Conservation (phyloP, 1,140 invertebrate species). For the Apis laboriosa region DNA sequence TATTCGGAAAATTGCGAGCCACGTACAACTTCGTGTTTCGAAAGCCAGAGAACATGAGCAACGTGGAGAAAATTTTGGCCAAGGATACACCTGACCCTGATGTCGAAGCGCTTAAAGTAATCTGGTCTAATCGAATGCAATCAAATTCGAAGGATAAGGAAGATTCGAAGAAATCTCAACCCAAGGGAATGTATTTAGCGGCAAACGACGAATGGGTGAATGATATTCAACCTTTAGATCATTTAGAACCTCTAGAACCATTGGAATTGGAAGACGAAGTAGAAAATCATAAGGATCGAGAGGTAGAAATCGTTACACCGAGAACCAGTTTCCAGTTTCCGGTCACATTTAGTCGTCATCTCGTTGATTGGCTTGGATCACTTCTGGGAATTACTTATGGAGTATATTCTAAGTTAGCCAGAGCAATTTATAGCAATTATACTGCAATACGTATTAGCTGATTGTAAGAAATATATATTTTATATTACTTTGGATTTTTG, state of each 20-base stretch:
- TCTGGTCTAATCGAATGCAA: conserved; percentile 30
- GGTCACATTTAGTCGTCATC: conserved; percentile 56
- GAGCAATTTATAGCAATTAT: conserved; percentile 34
- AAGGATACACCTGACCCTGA: conserved; percentile 40
- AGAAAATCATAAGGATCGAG: conserved; percentile 36
- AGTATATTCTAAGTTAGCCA: conserved; percentile 63
- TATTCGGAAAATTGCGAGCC: conserved; percentile 71
- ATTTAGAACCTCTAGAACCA: conserved; percentile 57
- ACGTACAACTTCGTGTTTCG: conserved; percentile 74
- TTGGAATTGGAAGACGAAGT: conserved; percentile 63
- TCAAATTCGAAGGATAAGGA: not conserved
- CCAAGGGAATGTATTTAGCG: not conserved
- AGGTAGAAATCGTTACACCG: conserved; percentile 58
- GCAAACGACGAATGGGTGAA: conserved; percentile 62
- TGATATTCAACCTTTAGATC: conserved; percentile 54
- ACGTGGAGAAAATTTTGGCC: conserved; percentile 65
- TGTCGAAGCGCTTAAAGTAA: conserved; percentile 31
- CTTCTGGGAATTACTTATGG: conserved; percentile 64
- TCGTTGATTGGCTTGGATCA: conserved; percentile 69
- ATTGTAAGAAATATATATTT: not conserved
- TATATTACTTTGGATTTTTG: not conserved
- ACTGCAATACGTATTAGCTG: conserved; percentile 13
- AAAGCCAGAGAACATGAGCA: conserved; percentile 66
- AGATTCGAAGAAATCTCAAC: not conserved
- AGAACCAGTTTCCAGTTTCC: conserved; percentile 55